Evolutionary conservation across 2,888 invertebrate genomes (phyloP), one percentile per base, ranked within the genome.

Genomic region (Lobophora halterata): DNA sequence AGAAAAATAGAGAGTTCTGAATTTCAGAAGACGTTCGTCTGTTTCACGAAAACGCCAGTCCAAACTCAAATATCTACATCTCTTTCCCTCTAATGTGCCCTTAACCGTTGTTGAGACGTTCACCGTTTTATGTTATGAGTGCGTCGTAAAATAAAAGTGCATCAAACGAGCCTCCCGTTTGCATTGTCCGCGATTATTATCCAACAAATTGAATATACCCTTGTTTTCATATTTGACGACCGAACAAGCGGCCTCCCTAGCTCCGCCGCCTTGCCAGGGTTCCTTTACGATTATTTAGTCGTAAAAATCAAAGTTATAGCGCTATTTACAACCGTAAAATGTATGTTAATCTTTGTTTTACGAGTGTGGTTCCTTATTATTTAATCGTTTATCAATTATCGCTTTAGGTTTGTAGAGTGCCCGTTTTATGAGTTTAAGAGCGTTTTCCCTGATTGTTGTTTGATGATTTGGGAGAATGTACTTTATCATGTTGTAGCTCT

Each of bases 201-300:
- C 67, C 79, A 55, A 51, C 79, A 61, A 47, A 75, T 61, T 73
- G 60, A 33, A 60, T 58, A 63, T 64, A 46, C 38, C 48, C 38
- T 16, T 48, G 35, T 34, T 44, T 44, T 47, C 56, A 48, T 58
- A 52, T 44, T 30, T 46, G 32, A 52, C 36, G 11, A 21, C 33
- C 23, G n/a, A 34, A 51, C 46, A 41, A 44, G 48, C 49, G 45
- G 63, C 49, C 65, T 64, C 57, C 56, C 45, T 34, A 71, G 79
- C 61, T 66, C 53, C 55, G 79, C 52, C 71, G 73, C 57, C 38
- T 72, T 67, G 62, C 58, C 78, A 66, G 78, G 82, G 82, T 79
- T 83, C 86, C 79, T 88, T 88, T 88, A 88, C 88, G 88, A 88
- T 88, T 88, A 88, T 88, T 88, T 88, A 88, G 88, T 88, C 87